Conservation (phyloP, 2,797 vertebrate genomes). For the Cyclura pinguis region DNA sequence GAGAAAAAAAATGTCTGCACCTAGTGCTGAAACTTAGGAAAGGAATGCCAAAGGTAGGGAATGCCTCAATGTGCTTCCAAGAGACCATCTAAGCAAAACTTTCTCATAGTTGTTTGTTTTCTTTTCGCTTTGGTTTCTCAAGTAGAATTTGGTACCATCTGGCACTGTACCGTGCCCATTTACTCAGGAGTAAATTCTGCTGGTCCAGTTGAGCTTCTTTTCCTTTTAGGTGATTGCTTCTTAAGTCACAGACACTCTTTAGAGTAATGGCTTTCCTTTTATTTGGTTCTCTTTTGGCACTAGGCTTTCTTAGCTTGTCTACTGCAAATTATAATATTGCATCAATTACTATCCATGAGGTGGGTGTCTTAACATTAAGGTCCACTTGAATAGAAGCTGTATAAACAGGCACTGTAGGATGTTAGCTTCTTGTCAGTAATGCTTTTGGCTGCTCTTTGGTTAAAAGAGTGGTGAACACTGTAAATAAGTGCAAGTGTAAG, state of each 20-base stretch:
- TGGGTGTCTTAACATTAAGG: not conserved
- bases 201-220: not conserved
- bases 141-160: too few species aligned
- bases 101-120: not conserved
- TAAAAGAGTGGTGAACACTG: conserved; percentile 14
- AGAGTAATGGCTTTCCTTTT: not conserved
- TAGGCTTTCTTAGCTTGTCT: not conserved
- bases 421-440: conserved; percentile 39
- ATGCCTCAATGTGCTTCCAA: too few species aligned
- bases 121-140: not conserved
- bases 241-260: not conserved
- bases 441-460: conserved; percentile 42
- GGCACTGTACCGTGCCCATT: not conserved
- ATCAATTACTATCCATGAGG: not conserved
- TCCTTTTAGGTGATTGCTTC: too few species aligned
- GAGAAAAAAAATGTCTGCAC: not conserved
- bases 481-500: not conserved
- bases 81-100: not conserved
- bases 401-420: not conserved
- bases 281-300: not conserved
- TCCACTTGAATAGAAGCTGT: not conserved
- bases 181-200: not conserved
- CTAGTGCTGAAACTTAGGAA: not conserved
- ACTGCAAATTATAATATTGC: not conserved
- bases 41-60: not conserved